Evolutionary conservation across 2,888 invertebrate species (phyloP).

Genomic region (Digitonthophagus gazella): DNA sequence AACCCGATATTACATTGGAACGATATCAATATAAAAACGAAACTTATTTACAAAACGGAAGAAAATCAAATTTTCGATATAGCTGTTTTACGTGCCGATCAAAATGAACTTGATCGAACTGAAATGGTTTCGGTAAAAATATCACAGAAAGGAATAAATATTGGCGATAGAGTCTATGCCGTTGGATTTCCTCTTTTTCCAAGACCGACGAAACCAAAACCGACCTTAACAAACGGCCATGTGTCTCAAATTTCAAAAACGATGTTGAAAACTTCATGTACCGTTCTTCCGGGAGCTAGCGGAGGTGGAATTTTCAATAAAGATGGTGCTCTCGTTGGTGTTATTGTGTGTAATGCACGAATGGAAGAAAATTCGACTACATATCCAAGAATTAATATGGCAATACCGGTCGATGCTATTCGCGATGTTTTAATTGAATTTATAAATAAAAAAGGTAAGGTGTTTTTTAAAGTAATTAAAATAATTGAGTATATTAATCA

Average conservation of each 20-base stretch:
- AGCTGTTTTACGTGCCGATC: slow-evolving; percentile 52
- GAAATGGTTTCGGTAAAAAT: slow-evolving; percentile 38
- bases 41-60: slow-evolving; percentile 53
- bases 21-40: slow-evolving; percentile 42
- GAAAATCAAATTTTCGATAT: slow-evolving; percentile 55
- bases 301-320: slow-evolving; percentile 28
- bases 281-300: slow-evolving; percentile 29
- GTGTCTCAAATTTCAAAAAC: slow-evolving; percentile 22
- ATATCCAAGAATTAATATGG: slow-evolving; percentile 29
- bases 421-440: slow-evolving; percentile 13
- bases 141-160: slow-evolving; percentile 13
- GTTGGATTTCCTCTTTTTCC: slow-evolving; percentile 25
- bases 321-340: slow-evolving; percentile 26
- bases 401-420: slow-evolving; percentile 23
- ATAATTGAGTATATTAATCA: too few relatives aligned
- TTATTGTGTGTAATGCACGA: slow-evolving; percentile 27
- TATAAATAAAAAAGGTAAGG: slow-evolving; percentile 21
- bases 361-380: slow-evolving; percentile 9
- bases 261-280: slow-evolving; percentile 29
- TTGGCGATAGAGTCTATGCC: slow-evolving; percentile 24
- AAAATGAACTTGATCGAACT: slow-evolving; percentile 47
- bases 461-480: neutral
- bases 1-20: slow-evolving; percentile 21
- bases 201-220: slow-evolving; percentile 17
- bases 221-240: slow-evolving; percentile 28